These are phyloP conservation scores for Pseudomyrmex cubaensis DNA, from an alignment of 1,140 invertebrate genomes.

Conservation along the genomic window DNA sequence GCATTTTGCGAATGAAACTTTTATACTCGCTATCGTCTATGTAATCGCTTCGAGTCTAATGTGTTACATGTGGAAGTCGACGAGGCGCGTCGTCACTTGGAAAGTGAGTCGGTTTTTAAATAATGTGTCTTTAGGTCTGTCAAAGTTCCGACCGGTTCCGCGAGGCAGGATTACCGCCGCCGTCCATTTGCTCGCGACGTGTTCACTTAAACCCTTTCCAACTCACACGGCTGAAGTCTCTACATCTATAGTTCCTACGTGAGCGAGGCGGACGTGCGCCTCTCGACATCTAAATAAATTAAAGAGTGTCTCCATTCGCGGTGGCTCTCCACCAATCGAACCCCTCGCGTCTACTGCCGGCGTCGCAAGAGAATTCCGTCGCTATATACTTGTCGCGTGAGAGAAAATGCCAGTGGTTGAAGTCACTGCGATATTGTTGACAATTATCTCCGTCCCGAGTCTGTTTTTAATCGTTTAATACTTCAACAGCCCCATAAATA, in stretches of 20 bases:
- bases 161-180: neutral
- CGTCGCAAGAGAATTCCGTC: constrained; percentile 30
- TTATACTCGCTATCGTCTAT: neutral
- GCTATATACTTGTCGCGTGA: constrained; percentile 35
- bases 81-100: neutral
- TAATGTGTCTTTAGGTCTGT: constrained; percentile 7
- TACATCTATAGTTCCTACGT: constrained; percentile 49
- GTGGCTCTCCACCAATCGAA: constrained; percentile 66
- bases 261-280: constrained; percentile 27
- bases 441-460: neutral
- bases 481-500: neutral
- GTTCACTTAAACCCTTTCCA: constrained; percentile 62
- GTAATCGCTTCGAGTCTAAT: neutral
- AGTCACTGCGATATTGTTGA: constrained; percentile 39
- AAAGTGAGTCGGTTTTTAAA: constrained; percentile 1
- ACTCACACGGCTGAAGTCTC: constrained; percentile 8
- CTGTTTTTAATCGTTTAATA: constrained; percentile 35
- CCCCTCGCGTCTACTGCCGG: constrained; percentile 20
- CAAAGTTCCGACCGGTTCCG: constrained; percentile 25
- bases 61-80: neutral
- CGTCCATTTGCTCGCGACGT: constrained; percentile 30
- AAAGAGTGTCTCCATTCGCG: constrained; percentile 58
- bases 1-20: neutral
- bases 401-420: constrained; percentile 55
- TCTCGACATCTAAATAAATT: constrained; percentile 69